Evolutionary conservation across 2,888 invertebrate species (phyloP), one percentile per base, ranked within the genome.

Genomic region (Apamea monoglypha): DNA sequence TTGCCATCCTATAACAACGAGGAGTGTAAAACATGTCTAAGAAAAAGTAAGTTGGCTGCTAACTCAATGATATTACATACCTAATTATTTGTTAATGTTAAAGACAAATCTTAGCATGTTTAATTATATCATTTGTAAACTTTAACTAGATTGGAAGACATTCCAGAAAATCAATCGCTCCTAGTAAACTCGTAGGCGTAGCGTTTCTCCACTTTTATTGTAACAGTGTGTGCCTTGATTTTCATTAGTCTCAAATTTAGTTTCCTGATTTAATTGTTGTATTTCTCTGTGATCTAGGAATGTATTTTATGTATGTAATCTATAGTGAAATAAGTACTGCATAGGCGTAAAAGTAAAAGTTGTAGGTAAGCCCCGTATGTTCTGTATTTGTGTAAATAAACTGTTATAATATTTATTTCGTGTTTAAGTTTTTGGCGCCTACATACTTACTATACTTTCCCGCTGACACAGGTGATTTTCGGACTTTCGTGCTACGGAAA

Each of bases 261-360:
- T 82, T 82, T 82, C 73, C 80, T 80, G 76, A 70, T 85, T 81
- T 81, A 87, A 80, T 87, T 86, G 86, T 90, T 92, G 87, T 91
- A 92, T 91, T 90, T 91, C 91, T 93, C 96, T 96, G 96, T 96
- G 96, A 96, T 96, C 92, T 94, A 93, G 92, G 91, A 92, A 92
- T 91, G 92, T 89, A 91, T 89, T 90, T 87, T 88, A 88, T 86
- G 84, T 87, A 83, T 87, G 81, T 89, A 83, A 90, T 87, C 76
- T 84, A 78, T 83, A 84, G 82, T 80, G 44, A 66, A 79, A 47
- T 90, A 87, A 85, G 86, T 82, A 80, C 77, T 85, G 79, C 75
- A 80, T 84, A 88, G 82, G 82, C 69, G 73, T 87, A 81, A 86
- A 88, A 78, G 84, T 85, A 84, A 82, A 80, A 86, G 82, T 88